Percentiles rank a stretch among this genome's conserved stretches.
phyloP scores from a whole-genome alignment of 2,797 vertebrate genomes.

The Monodelphis domestica region DNA sequence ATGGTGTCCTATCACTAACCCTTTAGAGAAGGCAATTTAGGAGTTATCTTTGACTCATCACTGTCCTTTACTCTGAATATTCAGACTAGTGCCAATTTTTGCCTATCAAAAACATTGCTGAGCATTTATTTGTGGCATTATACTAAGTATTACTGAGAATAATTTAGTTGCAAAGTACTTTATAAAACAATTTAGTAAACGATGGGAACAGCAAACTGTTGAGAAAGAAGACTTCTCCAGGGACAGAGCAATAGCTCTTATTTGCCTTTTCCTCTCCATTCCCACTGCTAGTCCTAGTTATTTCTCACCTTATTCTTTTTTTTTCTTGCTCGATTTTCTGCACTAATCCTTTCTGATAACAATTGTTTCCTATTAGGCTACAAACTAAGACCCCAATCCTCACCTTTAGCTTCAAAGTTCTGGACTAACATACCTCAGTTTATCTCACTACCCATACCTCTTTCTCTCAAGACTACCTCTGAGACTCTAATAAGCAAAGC shows the following conservation, averaged over 20 bases:
- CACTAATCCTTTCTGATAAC: constrained; percentile 37
- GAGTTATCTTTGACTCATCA: constrained; percentile 27
- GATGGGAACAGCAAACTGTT: background rate
- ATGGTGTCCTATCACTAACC: background rate
- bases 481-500: background rate
- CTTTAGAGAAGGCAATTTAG: background rate
- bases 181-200: background rate
- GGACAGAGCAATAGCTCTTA: constrained; percentile 18
- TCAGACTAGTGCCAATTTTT: constrained; percentile 31
- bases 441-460: constrained; percentile 53
- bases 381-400: constrained; percentile 31
- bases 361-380: constrained; percentile 47
- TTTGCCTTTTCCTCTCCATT: constrained; percentile 51
- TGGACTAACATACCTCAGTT: constrained; percentile 35
- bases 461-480: constrained; percentile 12
- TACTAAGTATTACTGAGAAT: constrained; percentile 11
- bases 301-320: constrained; percentile 14
- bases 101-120: constrained; percentile 35
- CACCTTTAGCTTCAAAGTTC: constrained; percentile 22
- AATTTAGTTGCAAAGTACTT: constrained; percentile 44
- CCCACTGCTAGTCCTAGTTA: constrained; percentile 16
- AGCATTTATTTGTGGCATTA: constrained; percentile 26
- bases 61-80: constrained; percentile 36
- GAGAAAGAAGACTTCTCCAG: background rate
- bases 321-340: background rate